Evolutionary conservation across 2,797 vertebrate genomes (phyloP).

Genomic region (Perodicticus potto): DNA sequence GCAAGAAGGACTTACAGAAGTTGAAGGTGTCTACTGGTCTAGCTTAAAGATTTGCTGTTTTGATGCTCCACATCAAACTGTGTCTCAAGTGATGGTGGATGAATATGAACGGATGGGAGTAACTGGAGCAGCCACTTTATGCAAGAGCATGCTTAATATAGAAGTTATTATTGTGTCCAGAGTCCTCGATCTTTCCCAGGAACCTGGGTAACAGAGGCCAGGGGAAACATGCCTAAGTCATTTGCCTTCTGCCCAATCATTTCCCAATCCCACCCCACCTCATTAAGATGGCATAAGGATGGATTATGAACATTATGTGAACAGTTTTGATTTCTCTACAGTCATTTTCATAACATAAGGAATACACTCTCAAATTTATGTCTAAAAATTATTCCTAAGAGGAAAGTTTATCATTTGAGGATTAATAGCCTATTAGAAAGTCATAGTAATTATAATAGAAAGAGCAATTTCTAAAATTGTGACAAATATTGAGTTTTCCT

Average conservation of each 20-base stretch:
- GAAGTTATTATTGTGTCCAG: background rate
- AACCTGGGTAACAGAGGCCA: background rate
- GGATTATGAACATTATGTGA: background rate
- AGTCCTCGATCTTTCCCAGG: background rate
- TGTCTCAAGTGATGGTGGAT: background rate
- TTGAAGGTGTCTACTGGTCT: background rate
- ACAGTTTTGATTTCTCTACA: background rate
- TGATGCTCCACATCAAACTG: too few relatives aligned
- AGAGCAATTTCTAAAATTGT: background rate
- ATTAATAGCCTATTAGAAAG: background rate
- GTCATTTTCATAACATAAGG: background rate
- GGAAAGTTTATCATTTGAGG: background rate
- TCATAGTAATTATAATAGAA: background rate
- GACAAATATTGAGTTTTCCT: constrained; percentile 58
- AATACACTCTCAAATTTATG: background rate
- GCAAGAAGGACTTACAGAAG: background rate
- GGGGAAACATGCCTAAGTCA: background rate
- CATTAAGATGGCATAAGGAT: background rate
- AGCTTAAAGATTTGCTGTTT: background rate
- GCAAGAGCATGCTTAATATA: background rate
- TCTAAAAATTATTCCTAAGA: background rate
- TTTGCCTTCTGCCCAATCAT: background rate
- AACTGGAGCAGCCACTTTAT: background rate
- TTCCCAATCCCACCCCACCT: background rate
- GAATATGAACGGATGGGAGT: background rate